Evolutionary conservation across 1,140 invertebrate genomes (phyloP).

Genomic region (Apis laboriosa): DNA sequence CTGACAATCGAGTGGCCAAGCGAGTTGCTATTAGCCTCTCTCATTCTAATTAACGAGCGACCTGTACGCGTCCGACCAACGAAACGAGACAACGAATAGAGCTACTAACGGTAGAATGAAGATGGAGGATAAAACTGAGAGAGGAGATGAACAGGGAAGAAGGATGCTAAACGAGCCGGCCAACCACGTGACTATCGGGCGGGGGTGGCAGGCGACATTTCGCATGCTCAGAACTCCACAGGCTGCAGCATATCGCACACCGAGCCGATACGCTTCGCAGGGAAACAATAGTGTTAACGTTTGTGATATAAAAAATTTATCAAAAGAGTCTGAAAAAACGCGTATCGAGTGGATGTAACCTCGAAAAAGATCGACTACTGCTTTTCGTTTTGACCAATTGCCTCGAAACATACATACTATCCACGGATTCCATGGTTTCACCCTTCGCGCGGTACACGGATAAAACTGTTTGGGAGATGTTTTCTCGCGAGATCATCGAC

Average conservation of each 20-base stretch:
- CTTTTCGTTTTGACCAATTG: not conserved
- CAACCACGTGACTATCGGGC: constrained; percentile 77
- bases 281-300: constrained; percentile 50
- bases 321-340: not conserved
- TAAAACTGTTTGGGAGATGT: constrained; percentile 7
- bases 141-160: not conserved
- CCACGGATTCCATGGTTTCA: constrained; percentile 28
- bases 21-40: constrained; percentile 40
- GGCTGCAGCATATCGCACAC: constrained; percentile 70
- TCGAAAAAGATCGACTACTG: constrained; percentile 11
- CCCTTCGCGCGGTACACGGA: constrained; percentile 5
- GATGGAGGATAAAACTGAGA: constrained; percentile 15
- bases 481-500: not conserved
- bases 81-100: constrained; percentile 31
- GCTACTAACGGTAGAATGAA: not conserved
- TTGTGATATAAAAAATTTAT: constrained; percentile 21
- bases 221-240: constrained; percentile 79
- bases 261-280: constrained; percentile 43
- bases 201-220: constrained; percentile 78
- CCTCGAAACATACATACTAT: not conserved
- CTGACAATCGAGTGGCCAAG: constrained; percentile 24
- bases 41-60: constrained; percentile 63
- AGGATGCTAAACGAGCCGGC: constrained; percentile 24
- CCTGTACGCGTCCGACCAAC: constrained; percentile 40
- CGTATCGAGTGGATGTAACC: constrained; percentile 9